A percentile compares a stretch with the other conserved stretches of the same genome.
These are phyloP conservation scores for Steinernema feltiae DNA, from an alignment of 1,140 invertebrate genomes.

Conservation along the genomic window DNA sequence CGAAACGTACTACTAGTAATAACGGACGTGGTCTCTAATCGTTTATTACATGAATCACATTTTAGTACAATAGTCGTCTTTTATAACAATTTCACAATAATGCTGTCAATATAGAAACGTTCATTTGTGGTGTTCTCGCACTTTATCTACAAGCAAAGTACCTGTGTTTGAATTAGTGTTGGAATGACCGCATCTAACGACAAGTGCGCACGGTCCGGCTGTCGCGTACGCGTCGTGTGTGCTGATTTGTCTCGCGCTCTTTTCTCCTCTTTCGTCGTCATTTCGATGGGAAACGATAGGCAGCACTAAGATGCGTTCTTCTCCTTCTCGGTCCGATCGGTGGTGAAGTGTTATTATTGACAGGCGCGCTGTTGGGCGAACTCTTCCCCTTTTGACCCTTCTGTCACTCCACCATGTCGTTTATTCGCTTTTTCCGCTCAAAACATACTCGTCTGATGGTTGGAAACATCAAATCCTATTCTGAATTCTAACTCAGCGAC, in stretches of 20 bases:
- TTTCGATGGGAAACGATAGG: neutral
- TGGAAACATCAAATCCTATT: too few species aligned
- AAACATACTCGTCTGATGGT: neutral
- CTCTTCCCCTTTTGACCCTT: neutral
- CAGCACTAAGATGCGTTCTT: neutral
- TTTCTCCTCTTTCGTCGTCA: neutral
- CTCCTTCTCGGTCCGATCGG: neutral
- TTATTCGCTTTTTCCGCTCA: conserved; percentile 3
- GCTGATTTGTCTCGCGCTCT: neutral
- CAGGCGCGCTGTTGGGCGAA: conserved; percentile 13
- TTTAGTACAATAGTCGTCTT: neutral
- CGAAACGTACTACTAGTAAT: conserved; percentile 64
- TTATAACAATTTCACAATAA: too few species aligned
- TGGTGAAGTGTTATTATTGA: conserved; percentile 1
- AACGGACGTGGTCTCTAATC: neutral
- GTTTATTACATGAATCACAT: neutral
- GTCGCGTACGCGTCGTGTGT: neutral
- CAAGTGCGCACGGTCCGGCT: neutral
- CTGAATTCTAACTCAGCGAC: too few species aligned
- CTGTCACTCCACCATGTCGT: neutral
- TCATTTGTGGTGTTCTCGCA: neutral
- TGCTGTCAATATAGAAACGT: too few species aligned
- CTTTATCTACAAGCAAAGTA: neutral
- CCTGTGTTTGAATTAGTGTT: neutral
- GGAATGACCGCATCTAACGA: neutral